Evolutionary conservation across 2,888 invertebrate species (phyloP).

Genomic region (Idaea straminata): DNA sequence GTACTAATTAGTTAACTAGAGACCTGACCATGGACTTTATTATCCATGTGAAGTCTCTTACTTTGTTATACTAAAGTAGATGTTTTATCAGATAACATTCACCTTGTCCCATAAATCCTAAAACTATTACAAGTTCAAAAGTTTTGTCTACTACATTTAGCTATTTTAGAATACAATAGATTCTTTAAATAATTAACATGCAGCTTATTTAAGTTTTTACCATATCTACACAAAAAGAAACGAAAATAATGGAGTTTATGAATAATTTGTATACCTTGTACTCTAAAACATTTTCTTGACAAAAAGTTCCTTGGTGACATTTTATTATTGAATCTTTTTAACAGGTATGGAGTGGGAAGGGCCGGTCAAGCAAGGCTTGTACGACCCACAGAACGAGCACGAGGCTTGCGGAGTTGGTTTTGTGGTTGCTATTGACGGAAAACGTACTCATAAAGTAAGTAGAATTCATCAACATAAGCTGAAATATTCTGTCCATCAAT

Average conservation of each 20-base stretch:
- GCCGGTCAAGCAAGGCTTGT: conserved; percentile 94
- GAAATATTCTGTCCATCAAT: too few species aligned
- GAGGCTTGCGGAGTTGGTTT: conserved; percentile 99
- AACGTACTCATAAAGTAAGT: conserved; percentile 91
- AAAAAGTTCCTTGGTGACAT: not conserved
- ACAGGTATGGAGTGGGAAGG: conserved; percentile 88
- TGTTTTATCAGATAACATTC: not conserved
- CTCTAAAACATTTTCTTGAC: not conserved
- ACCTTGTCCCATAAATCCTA: not conserved
- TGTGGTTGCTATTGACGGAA: conserved; percentile 98
- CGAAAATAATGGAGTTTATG: too few species aligned
- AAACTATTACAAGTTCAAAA: not conserved
- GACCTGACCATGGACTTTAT: too few species aligned
- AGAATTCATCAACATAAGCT: not conserved
- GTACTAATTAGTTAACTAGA: too few species aligned
- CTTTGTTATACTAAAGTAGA: too few species aligned
- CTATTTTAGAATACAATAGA: not conserved
- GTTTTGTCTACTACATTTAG: not conserved
- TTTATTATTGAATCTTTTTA: not conserved
- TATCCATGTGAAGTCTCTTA: too few species aligned
- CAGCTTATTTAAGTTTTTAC: too few species aligned
- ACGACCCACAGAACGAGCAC: conserved; percentile 96
- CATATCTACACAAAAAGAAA: too few species aligned
- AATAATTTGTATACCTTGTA: too few species aligned
- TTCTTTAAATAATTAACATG: too few species aligned